Evolutionary conservation across 2,888 invertebrate species (phyloP), one percentile per base, ranked within the genome.

Genomic region (Stenurella melanura): DNA sequence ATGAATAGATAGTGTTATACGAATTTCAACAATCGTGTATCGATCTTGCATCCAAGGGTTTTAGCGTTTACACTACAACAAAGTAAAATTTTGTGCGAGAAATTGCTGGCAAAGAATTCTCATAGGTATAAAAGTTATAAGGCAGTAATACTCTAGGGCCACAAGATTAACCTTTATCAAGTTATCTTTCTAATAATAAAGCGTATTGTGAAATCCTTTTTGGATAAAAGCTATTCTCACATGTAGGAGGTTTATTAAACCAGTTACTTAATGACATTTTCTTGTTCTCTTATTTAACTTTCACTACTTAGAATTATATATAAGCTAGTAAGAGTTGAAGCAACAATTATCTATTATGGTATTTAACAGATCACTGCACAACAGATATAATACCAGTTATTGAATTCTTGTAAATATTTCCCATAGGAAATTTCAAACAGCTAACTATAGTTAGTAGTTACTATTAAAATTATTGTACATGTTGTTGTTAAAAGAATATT

Each of bases 171-270:
- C 50, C 15, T 50, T n/a, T 15, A 50, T n/a, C 0, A 7, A 50
- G n/a, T 50, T 15, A n/a, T n/a, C 15, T 50, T 50, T n/a, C 0
- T 50, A 7, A n/a, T 50, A n/a, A 6, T 50, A 50, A 50, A 15
- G 18, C 12, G 19, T 61, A 61, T n/a, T 61, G 30, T 30, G 30
- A 61, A 69, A 17, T 11, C 34, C 69, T 19, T 66, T 66, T 50
- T n/a, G 19, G 15, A 12, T 17, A 50, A 17, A 21, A n/a, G 26
- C 26, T 21, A 7, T 15, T 12, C n/a, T n/a, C 26, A 21, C 56
- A 21, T 68, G 68, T 68, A 56, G 68, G 68, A 56, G 68, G 56
- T 56, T 68, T 68, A 56, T 68, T 38, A 42, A 42, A 58, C 42
- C 58, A 34, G 70, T 70, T 60, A 38, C 5, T 18, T n/a, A 60